A percentile compares a stretch with the other conserved stretches of the same genome.
Conservation (phyloP, 2,797 vertebrate species). For the Acanthornis magna region DNA sequence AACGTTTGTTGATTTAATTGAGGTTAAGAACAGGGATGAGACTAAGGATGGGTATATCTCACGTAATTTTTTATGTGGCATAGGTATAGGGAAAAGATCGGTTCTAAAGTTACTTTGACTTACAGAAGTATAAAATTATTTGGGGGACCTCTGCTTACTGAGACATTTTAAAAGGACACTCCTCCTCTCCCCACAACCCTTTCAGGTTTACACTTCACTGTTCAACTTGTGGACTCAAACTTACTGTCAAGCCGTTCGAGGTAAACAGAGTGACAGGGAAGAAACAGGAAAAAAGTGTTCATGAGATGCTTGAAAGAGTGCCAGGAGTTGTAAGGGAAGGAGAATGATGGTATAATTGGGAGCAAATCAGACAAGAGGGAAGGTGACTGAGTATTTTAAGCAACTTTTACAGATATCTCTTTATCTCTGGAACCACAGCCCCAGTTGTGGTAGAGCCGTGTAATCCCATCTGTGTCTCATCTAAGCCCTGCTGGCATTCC, state of each 20-base stretch:
- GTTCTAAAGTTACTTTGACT: not conserved
- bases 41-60: not conserved
- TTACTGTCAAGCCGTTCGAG: not conserved
- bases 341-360: not conserved
- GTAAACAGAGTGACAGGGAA: not conserved
- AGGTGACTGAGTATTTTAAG: not conserved
- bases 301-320: not conserved
- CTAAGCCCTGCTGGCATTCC: not conserved
- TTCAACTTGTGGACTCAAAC: not conserved
- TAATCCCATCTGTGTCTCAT: not conserved
- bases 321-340: not conserved
- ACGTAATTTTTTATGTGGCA: not conserved
- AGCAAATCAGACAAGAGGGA: not conserved
- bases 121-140: not conserved
- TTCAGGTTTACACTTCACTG: not conserved
- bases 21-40: not conserved
- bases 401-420: not conserved
- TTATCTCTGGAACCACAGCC: not conserved
- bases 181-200: accelerated
- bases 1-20: not conserved
- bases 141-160: not conserved
- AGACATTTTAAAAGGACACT: not conserved
- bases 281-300: not conserved
- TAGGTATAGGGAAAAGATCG: not conserved
- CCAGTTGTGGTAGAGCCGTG: not conserved